These are phyloP conservation scores for Trichoplusia ni DNA, from an alignment of 1,140 invertebrate genomes.

Conservation along the genomic window DNA sequence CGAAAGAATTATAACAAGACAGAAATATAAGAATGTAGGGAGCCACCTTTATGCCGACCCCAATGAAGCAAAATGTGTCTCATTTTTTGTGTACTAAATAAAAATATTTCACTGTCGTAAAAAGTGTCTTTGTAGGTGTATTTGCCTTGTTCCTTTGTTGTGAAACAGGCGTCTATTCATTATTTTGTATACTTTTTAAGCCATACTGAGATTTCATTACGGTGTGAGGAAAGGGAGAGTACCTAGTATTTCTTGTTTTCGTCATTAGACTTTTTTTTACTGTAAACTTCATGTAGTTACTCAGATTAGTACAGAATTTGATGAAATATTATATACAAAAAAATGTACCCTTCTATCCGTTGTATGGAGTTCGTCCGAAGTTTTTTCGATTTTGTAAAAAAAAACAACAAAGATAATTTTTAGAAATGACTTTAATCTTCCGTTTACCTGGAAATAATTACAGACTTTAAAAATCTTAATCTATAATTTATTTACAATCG, in stretches of 20 bases:
- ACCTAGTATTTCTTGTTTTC: not conserved
- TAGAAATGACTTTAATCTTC: constrained; percentile 77
- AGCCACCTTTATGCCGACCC: constrained; percentile 18
- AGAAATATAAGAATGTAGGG: constrained; percentile 25
- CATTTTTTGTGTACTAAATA: constrained; percentile 44
- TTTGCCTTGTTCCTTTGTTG: constrained; percentile 25
- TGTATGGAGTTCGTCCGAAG: too few relatives aligned
- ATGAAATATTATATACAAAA: too few relatives aligned
- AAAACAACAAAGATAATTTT: too few relatives aligned
- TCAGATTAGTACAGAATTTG: too few relatives aligned
- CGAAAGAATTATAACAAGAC: constrained; percentile 28
- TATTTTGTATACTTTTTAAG: constrained; percentile 25
- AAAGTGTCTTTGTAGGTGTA: constrained; percentile 18
- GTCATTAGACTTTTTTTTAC: too few relatives aligned
- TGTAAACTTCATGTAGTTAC: too few relatives aligned
- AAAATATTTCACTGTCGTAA: constrained; percentile 42
- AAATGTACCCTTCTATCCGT: too few relatives aligned
- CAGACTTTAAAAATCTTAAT: constrained; percentile 79
- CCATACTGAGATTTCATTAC: constrained; percentile 9
- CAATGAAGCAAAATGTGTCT: constrained; percentile 34
- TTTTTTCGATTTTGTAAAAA: too few relatives aligned
- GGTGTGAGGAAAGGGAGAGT: not conserved
- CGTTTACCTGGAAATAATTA: constrained; percentile 73
- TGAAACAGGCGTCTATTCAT: constrained; percentile 11
- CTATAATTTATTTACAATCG: constrained; percentile 75